Percentiles rank a stretch among this genome's conserved stretches.
phyloP scores from a whole-genome alignment of 1,140 invertebrate species.

The Eulimnadia texana region DNA sequence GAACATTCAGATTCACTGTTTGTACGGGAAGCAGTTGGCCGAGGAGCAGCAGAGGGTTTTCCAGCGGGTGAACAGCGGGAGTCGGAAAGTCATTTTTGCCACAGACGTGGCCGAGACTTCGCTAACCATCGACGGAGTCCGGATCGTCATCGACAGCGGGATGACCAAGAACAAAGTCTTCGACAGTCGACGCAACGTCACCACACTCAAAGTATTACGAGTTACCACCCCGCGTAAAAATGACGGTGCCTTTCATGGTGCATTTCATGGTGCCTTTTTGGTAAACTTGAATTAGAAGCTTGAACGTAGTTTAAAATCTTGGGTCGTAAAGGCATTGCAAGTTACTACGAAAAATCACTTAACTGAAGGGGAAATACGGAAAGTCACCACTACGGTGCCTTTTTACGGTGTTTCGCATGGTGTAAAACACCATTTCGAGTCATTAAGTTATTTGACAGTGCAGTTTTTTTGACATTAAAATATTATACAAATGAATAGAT shows the following conservation, averaged over 20 bases:
- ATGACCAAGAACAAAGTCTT: constrained; percentile 3
- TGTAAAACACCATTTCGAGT: too few relatives aligned
- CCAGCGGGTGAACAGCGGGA: constrained; percentile 37
- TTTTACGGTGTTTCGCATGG: too few relatives aligned
- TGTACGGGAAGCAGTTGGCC: constrained; percentile 26
- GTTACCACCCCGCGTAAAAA: constrained; percentile 25
- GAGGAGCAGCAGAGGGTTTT: constrained; percentile 67
- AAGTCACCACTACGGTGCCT: too few relatives aligned
- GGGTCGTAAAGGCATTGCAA: too few relatives aligned
- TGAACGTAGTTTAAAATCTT: too few relatives aligned
- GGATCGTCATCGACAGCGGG: constrained; percentile 79
- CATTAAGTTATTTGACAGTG: too few relatives aligned
- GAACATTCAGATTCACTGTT: neutral
- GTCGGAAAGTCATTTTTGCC: constrained; percentile 73
- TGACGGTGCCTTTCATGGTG: neutral
- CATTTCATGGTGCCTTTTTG: neutral
- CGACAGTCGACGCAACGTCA: constrained; percentile 61
- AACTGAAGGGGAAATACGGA: too few relatives aligned
- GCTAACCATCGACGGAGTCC: constrained; percentile 80
- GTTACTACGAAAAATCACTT: too few relatives aligned
- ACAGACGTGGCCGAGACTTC: constrained; percentile 93
- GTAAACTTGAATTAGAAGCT: neutral
- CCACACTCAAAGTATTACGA: constrained; percentile 46
- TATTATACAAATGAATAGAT: too few relatives aligned
- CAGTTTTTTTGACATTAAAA: too few relatives aligned